Evolutionary conservation across 2,888 invertebrate species (phyloP).

Genomic region (Cantharis nigra): DNA sequence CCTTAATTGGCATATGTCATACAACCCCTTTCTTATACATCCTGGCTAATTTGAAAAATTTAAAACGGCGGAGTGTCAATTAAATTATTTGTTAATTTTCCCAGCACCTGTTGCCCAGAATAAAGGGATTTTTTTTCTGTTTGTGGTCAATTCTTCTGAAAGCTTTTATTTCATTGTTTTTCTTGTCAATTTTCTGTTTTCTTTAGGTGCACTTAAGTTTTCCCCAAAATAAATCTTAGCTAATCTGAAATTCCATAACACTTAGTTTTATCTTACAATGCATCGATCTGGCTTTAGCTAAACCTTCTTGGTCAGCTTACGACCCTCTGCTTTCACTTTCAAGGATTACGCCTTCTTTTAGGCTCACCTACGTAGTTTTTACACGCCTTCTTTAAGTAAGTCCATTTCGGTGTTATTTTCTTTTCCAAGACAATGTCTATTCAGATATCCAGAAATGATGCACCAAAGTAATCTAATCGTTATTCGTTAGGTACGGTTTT

Average conservation of each 20-base stretch:
- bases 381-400: constrained; percentile 29
- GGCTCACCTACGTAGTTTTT: constrained; percentile 33
- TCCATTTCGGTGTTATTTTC: constrained; percentile 2
- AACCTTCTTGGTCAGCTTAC: constrained; percentile 49
- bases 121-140: background rate
- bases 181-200: background rate
- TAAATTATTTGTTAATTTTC: constrained; percentile 8
- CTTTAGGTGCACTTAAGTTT: constrained; percentile 28
- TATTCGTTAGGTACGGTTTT: background rate
- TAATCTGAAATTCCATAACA: constrained; percentile 52
- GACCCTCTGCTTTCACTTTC: constrained; percentile 39
- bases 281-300: constrained; percentile 47
- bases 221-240: constrained; percentile 32
- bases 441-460: background rate
- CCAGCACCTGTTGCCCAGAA: background rate
- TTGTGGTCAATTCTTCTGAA: background rate
- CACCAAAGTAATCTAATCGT: background rate
- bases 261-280: constrained; percentile 49
- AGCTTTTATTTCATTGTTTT: background rate
- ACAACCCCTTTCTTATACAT: constrained; percentile 16
- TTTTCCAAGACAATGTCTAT: constrained; percentile 5
- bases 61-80: constrained; percentile 16
- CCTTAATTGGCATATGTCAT: constrained; percentile 19
- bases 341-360: constrained; percentile 36
- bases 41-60: constrained; percentile 23